Base-by-base conservation (phyloP, 1,140 invertebrate genomes). In the Zaprionus camerounensis region DNA sequence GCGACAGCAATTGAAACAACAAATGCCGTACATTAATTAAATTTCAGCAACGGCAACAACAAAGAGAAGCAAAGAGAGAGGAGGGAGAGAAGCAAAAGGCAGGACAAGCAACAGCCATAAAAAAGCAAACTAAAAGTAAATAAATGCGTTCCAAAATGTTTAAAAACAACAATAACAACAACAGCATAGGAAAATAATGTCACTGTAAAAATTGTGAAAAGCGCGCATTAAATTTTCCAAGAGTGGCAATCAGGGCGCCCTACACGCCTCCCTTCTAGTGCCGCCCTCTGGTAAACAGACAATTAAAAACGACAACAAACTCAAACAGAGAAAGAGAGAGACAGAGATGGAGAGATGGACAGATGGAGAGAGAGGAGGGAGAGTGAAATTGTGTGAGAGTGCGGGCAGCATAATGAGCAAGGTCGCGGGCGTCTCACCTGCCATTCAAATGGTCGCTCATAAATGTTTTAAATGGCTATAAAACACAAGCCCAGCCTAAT, bases 391-490 rank as follows among this genome's bases (percentile, higher is more conserved):
- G 22, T 22, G 22, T 22, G 24, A 5, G 17, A 58, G 51, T 5
- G 31, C 24, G 13, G 2, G 53, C 26, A 22, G 55, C 24, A 76
- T 83, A 87, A 88, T 83, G 74, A 80, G 84, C 77, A 80, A 81
- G 84, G 83, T 87, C 81, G 80, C 68, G 51, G 46, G 59, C 67
- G 26, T 44, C 76, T 67, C 78, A 88, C 83, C 84, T 83, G 80
- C 64, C 84, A 83, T 83, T 87, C 74, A 88, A 87, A 88, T 80
- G 80, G 51, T 80, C 58, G 84, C 70, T 73, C 78, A 87, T 87
- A 87, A 87, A 87, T 87, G 84, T 83, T 88, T 88, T 83, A 87
- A 87, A 88, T 88, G 83, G 80, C 78, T 57, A 81, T 87, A 88
- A 86, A 82, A 53, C 46, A 59, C 55, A 36, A 67, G 57, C 38